phyloP scores from a whole-genome alignment of 1,140 invertebrate genomes.

The Zeugodacus cucurbitae region DNA sequence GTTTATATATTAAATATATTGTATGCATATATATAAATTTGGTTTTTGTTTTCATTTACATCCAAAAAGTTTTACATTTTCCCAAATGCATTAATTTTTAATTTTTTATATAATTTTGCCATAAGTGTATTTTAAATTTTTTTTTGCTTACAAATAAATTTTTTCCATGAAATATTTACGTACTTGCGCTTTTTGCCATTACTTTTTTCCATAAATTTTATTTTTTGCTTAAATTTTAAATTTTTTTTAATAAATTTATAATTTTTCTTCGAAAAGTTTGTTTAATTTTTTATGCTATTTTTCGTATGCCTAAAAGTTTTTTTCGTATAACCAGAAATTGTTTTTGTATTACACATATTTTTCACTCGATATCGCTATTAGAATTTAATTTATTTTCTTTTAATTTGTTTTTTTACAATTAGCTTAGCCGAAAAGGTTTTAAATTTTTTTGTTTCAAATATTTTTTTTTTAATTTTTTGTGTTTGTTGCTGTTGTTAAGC shows the following conservation, averaged over 20 bases:
- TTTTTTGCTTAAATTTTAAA: not conserved
- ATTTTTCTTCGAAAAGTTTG: slow-evolving; percentile 28
- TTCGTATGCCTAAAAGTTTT: slow-evolving; percentile 26
- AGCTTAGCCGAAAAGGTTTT: too few relatives aligned
- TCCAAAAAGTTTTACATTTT: slow-evolving; percentile 40
- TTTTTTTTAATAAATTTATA: not conserved
- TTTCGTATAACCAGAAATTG: slow-evolving; percentile 32
- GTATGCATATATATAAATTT: not conserved
- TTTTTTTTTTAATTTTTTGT: not conserved
- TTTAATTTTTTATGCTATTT: slow-evolving; percentile 1
- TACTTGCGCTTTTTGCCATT: not conserved
- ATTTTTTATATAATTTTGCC: slow-evolving; percentile 40
- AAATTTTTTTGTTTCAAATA: not conserved
- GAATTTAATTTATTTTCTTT: not conserved
- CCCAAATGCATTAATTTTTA: not conserved
- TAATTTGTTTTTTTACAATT: not conserved
- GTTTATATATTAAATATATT: slow-evolving; percentile 39
- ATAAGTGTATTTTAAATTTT: slow-evolving; percentile 11
- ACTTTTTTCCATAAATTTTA: not conserved
- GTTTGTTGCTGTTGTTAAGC: not conserved
- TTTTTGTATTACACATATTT: slow-evolving; percentile 13
- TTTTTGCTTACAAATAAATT: slow-evolving; percentile 24
- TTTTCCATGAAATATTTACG: slow-evolving; percentile 35
- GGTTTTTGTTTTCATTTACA: slow-evolving; percentile 38
- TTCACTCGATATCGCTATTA: not conserved